phyloP scores from a whole-genome alignment of 2,797 vertebrate species.

The Dipus sagitta region DNA sequence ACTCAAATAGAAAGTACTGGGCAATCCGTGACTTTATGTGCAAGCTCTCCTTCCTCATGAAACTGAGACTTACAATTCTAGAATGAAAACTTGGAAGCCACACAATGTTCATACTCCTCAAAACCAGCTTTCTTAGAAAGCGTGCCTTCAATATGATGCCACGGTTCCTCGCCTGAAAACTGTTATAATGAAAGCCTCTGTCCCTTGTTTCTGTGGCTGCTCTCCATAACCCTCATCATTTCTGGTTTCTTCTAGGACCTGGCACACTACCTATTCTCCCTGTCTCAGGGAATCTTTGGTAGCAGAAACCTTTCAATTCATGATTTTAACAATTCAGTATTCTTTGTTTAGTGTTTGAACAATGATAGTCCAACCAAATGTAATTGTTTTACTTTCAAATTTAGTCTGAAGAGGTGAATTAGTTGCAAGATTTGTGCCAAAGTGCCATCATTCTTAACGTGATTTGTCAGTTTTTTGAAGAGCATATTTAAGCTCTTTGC shows the following conservation, averaged over 20 bases:
- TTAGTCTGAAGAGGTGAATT: conserved; percentile 75
- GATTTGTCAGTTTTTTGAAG: conserved; percentile 71
- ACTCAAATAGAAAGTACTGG: background rate
- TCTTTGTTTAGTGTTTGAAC: conserved; percentile 82
- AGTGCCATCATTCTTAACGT: conserved; percentile 77
- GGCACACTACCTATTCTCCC: conserved; percentile 80
- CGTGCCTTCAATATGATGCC: background rate
- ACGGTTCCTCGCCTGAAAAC: conserved; percentile 68
- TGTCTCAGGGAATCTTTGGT: conserved; percentile 70
- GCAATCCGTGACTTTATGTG: background rate
- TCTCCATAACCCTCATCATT: conserved; percentile 77
- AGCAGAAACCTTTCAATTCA: conserved; percentile 81
- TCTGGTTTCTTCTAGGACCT: conserved; percentile 79
- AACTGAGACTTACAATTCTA: conserved; percentile 44
- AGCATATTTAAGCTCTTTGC: conserved; percentile 60
- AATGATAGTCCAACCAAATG: conserved; percentile 77
- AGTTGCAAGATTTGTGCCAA: conserved; percentile 77
- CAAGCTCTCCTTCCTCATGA: conserved; percentile 7
- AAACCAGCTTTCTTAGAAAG: conserved; percentile 79
- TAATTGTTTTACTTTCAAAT: conserved; percentile 81
- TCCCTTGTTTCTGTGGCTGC: conserved; percentile 77
- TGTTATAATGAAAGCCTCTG: conserved; percentile 78
- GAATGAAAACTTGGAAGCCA: conserved; percentile 44
- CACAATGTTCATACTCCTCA: conserved; percentile 60
- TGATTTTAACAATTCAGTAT: conserved; percentile 78